A percentile compares a stretch with the other conserved stretches of the same genome.
These are phyloP conservation scores for Stercorarius parasiticus DNA, from an alignment of 2,113 vertebrate genomes.

Conservation along the genomic window DNA sequence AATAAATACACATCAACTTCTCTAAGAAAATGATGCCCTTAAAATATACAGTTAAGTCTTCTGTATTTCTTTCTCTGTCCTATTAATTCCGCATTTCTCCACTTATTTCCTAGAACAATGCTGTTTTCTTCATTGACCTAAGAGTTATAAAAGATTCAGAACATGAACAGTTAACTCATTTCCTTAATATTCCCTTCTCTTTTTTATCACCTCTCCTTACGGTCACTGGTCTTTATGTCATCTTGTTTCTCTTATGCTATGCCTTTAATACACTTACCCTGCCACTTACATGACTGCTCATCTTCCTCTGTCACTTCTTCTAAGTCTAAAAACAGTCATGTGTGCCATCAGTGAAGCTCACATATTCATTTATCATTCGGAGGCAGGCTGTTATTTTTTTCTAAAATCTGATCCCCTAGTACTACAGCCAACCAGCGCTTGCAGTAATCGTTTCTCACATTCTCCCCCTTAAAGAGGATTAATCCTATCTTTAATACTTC, in stretches of 20 bases:
- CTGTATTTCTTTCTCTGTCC: not conserved
- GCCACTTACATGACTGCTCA: constrained; percentile 54
- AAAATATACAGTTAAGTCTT: not conserved
- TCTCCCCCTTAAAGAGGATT: constrained; percentile 45
- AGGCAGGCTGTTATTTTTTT: constrained; percentile 40
- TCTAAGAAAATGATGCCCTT: not conserved
- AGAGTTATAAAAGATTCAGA: not conserved
- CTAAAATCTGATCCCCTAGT: constrained; percentile 25
- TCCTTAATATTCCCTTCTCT: constrained; percentile 33
- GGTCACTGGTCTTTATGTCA: constrained; percentile 65
- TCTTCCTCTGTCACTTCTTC: constrained; percentile 61
- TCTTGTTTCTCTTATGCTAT: constrained; percentile 36
- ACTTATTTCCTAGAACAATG: not conserved
- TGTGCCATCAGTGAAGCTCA: constrained; percentile 32
- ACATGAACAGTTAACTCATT: constrained; percentile 20
- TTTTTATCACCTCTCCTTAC: constrained; percentile 54
- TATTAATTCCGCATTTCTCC: not conserved
- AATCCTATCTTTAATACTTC: constrained; percentile 50
- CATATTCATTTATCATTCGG: constrained; percentile 62
- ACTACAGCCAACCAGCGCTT: not conserved
- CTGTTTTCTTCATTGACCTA: not conserved
- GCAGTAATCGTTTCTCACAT: constrained; percentile 10
- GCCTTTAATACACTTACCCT: constrained; percentile 62
- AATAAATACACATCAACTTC: not conserved
- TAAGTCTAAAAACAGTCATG: constrained; percentile 49